Conservation (phyloP, 2,888 invertebrate genomes). For the Zhuqinia jingwanae region DNA sequence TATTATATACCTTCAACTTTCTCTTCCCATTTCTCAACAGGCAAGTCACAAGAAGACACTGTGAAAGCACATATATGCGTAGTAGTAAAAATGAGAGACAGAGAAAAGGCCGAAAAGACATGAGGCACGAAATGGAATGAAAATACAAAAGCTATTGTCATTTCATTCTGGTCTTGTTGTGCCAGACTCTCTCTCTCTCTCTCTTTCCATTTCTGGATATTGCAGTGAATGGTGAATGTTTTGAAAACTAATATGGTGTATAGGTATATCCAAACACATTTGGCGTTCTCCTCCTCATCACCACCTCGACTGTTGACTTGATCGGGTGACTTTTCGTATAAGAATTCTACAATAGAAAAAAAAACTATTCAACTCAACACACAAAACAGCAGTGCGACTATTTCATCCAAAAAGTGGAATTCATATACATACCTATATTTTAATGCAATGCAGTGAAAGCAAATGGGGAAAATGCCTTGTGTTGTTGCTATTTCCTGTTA, state of each 20-base stretch:
- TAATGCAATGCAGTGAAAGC: background rate
- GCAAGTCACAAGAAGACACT: constrained; percentile 12
- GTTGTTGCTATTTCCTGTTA: constrained; percentile 29
- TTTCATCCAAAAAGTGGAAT: constrained; percentile 19
- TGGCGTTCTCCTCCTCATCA: constrained; percentile 48
- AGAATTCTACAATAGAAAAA: background rate
- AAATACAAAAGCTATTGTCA: constrained; percentile 52
- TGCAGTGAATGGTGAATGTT: constrained; percentile 16
- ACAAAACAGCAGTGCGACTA: background rate
- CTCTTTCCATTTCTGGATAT: no score
- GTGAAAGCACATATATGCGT: background rate
- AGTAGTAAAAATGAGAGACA: background rate
- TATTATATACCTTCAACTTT: background rate
- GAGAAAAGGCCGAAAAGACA: constrained; percentile 25
- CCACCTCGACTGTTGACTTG: constrained; percentile 19
- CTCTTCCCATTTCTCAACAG: constrained; percentile 13
- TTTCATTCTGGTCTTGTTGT: constrained; percentile 32
- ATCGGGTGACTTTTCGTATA: background rate
- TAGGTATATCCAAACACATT: constrained; percentile 47
- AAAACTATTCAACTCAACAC: constrained; percentile 14
- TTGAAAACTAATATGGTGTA: constrained; percentile 32
- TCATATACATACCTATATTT: constrained; percentile 7
- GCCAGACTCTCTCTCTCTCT: background rate
- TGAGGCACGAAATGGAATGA: constrained; percentile 49
- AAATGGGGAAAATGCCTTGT: constrained; percentile 7